Conservation (phyloP, 2,113 vertebrate genomes). For the Edolisoma coerulescens region DNA sequence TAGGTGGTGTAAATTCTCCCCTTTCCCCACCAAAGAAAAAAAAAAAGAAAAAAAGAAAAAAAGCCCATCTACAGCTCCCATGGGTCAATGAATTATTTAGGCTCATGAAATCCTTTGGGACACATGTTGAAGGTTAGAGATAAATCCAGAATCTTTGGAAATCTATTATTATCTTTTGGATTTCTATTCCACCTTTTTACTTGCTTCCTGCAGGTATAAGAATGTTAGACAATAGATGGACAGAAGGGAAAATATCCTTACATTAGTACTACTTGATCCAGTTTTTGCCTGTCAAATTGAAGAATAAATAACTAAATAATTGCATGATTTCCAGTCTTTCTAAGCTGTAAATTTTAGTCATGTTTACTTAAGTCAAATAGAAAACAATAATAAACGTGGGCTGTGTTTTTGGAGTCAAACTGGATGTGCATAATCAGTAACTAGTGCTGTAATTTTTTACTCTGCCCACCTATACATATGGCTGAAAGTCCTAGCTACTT, state of each 20-base stretch:
- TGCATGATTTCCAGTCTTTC: not conserved
- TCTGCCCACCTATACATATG: fast-evolving
- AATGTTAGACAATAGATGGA: not conserved
- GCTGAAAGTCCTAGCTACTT: not conserved
- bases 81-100: not conserved
- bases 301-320: not conserved
- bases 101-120: not conserved
- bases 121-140: not conserved
- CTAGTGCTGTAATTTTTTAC: not conserved
- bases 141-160: not conserved
- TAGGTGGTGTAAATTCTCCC: not conserved
- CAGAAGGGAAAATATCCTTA: not conserved
- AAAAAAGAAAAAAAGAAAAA: not conserved
- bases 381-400: not conserved
- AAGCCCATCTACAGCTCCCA: not conserved
- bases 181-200: not conserved
- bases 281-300: not conserved
- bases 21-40: fast-evolving
- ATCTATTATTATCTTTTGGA: not conserved
- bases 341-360: not conserved
- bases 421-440: not conserved
- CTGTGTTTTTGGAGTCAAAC: not conserved
- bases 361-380: not conserved
- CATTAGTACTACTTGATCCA: not conserved
- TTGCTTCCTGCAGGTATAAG: not conserved